These are phyloP conservation scores for Scaptomyza polygonia DNA, from an alignment of 2,888 invertebrate genomes.

Conservation along the genomic window DNA sequence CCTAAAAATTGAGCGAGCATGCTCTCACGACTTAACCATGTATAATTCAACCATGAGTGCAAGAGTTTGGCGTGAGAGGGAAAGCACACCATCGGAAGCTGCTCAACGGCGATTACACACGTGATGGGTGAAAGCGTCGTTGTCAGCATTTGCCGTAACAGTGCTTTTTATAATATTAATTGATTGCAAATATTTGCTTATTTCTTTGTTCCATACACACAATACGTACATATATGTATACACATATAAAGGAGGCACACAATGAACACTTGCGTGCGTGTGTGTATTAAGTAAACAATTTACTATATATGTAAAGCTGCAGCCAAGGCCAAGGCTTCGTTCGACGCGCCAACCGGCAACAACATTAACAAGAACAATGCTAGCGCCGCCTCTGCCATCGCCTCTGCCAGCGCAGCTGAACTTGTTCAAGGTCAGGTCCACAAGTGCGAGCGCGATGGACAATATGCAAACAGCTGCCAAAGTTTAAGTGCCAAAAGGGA, in stretches of 20 bases:
- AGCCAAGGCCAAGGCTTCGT: constrained; percentile 53
- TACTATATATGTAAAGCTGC: constrained; percentile 30
- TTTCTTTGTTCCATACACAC: constrained; percentile 13
- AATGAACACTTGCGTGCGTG: not conserved
- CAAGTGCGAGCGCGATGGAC: constrained; percentile 20
- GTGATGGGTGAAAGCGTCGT: constrained; percentile 49
- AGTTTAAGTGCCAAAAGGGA: constrained; percentile 38
- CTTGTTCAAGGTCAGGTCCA: constrained; percentile 72
- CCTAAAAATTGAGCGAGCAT: no score
- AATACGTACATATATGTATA: not conserved
- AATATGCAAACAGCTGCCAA: constrained; percentile 64
- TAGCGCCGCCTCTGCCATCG: constrained; percentile 9
- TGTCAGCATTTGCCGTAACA: constrained; percentile 24
- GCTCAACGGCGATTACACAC: constrained; percentile 39
- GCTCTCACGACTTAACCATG: no score
- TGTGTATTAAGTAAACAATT: constrained; percentile 38
- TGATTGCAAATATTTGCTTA: constrained; percentile 44
- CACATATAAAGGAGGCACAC: not conserved
- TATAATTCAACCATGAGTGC: no score
- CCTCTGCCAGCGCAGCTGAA: constrained; percentile 55
- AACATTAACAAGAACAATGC: constrained; percentile 8
- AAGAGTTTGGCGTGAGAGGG: not conserved
- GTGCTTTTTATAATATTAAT: constrained; percentile 41
- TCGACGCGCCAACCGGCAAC: not conserved
- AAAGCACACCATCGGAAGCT: constrained; percentile 41